Base-by-base conservation (phyloP, 2,113 vertebrate genomes). In the Eretmodus cyanostictus region DNA sequence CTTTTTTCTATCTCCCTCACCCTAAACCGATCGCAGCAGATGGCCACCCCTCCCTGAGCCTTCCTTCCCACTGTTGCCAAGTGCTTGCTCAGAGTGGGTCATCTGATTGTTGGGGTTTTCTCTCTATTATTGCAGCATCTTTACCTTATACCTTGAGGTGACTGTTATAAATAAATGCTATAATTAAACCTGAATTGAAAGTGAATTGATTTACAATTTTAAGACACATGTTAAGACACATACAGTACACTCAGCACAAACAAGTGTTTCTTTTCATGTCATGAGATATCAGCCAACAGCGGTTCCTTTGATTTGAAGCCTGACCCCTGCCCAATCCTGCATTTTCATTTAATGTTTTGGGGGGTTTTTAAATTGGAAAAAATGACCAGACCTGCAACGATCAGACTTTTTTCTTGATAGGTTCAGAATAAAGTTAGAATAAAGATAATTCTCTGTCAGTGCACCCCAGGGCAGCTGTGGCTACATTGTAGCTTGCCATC, bases 1-100 rank as follows among this genome's bases (percentile, higher is more conserved):
- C 11, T 0, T 40, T 40, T 38, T 13, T 2, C 61, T 8, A 8
- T 68, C 1, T 22, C 1, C 19, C 3, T 1, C 17, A 40, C 19
- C 34, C 11, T 38, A 8, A 40, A 22, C 63, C 4, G 1, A 40
- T 40, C 2, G 7, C 36, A 66, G 2, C 63, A 68, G 63, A 40
- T 40, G 63, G 63, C 63, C 7, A 5, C 63, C 34, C 63, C 63
- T 13, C 19, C 61, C 19, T 22, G 10, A 66, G 3, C 19, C 11
- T 68, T 40, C 34, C 2, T 68, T 66, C 34, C 3, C 61, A 38
- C 34, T 38, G 61, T 66, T 66, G 31, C 31, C 59, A n/a, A 63
- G 59, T 36, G 59, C 34, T 68, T 38, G 19, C 61, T 66, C 61
- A 66, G 19, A 66, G 19, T 36, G 34, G 34, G 34, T 68, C 63